Base-by-base conservation (phyloP, 1,140 invertebrate genomes). In the Drosophila lowei region DNA sequence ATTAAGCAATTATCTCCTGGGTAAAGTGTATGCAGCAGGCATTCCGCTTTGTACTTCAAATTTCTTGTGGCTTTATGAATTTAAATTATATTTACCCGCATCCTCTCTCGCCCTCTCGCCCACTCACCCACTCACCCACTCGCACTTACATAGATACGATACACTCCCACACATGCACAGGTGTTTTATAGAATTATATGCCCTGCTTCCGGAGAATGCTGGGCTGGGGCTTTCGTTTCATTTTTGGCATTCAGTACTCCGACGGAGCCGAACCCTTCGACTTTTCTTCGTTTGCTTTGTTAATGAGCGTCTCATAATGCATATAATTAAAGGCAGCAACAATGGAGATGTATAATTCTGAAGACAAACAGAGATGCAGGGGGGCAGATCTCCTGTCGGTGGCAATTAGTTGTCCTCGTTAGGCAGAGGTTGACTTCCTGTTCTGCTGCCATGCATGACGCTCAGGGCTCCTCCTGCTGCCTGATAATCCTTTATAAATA, bases 401-500 rank as follows among this genome's bases (percentile, higher is more conserved):
- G 77, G 80, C 80, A 84, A 84, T 84, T 84, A 85, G 66, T 56
- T 76, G 74, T 76, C 73, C 80, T 84, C 76, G 80, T 83, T 83
- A 79, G 79, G 74, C 79, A 81, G 66, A 73, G 68, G 68, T 72
- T 73, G 68, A 71, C 70, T 84, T 79, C 72, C 70, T 84, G 73
- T 61, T 77, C 74, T 63, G 46, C 18, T 72, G 79, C 60, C 79
- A 60, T 72, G 75, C 79, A 75, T 72, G 79, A 75, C 65, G 67
- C 44, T 67, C 50, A 13, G 55, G 59, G 58, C 64, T 68, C 47
- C 34, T 49, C 11, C 61, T 49, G 30, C 41, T 21, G 38, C 38
- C 50, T 59, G 60, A 72, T 83, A 84, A 84, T 84, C 80, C 80
- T 79, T 84, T 79, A 84, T 84, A 84, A 84, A 84, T 84, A 84